Base-by-base conservation (phyloP, 2,797 vertebrate species). In the Protonibea diacanthus region DNA sequence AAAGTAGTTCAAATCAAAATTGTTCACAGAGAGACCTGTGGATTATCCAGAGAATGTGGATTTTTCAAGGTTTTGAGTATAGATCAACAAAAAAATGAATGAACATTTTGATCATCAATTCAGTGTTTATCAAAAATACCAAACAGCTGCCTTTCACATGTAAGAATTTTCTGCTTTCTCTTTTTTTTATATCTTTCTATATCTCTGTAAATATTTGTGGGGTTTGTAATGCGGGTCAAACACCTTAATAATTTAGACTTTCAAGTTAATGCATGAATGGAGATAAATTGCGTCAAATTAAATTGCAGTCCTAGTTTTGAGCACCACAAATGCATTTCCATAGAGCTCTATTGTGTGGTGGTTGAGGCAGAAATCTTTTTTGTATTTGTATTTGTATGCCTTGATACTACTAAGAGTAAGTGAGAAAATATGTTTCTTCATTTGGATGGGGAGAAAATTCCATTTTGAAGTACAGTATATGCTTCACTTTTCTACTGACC, bases 401-500 rank as follows among this genome's bases (percentile, higher is more conserved):
- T n/a, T 5, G 1, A 40, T 17, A 42, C 23, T 11, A 52, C 17
- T 23, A n/a, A 23, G 53, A 15, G 13, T 33, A 9, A 47, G 21
- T 55, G 6, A 56, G 9, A 17, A 53, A 29, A 45, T 18, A 47
- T 21, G 33, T 40, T 15, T 62, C 2, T 48, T 48, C 18, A 51
- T 29, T 49, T 51, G 33, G 25, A 25, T 38, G 13, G 52, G 33
- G 33, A 33, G 33, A 38, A 9, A 38, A 38, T 27, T 72, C 9
- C 17, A 51, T 25, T 53, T 57, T 53, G 2, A 49, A 38, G 33
- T 38, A 38, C 8, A 23, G 21, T 52, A 18, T 6, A 44, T 13
- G 33, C 8, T 40, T 42, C 23, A 10, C 27, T 68, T 47, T 68
- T 40, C 29, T 2, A 25, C 3, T 71, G 67, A 71, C 67, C 59